These are phyloP conservation scores for Rhynchopsitta pachyrhyncha DNA, from an alignment of 2,113 vertebrate genomes.

Conservation along the genomic window DNA sequence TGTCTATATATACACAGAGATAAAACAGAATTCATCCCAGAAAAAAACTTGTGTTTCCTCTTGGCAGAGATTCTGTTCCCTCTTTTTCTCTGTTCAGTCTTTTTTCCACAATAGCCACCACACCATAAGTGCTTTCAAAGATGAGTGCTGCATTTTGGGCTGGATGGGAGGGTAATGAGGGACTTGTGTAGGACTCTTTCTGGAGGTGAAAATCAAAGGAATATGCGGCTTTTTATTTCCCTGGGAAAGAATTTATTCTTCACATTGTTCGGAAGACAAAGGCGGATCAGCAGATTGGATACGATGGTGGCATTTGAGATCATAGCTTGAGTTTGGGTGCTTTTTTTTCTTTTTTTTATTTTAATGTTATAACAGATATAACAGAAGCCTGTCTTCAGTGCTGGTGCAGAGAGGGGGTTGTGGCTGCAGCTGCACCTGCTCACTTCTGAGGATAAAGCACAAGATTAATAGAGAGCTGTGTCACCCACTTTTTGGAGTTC, in stretches of 20 bases:
- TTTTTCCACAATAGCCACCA: not conserved
- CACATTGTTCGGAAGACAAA: not conserved
- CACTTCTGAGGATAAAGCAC: not conserved
- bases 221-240: not conserved
- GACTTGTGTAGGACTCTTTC: not conserved
- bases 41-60: not conserved
- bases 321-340: not conserved
- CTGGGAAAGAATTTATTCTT: not conserved
- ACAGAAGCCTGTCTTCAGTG: not conserved
- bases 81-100: not conserved
- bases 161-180: not conserved
- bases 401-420: not conserved
- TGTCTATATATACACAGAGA: not conserved
- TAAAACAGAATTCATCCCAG: not conserved
- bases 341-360: not conserved
- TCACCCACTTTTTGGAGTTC: not conserved
- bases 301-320: not conserved
- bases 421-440: not conserved
- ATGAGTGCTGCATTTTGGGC: not conserved
- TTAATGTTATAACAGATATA: no score
- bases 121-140: accelerated
- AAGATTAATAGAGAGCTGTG: not conserved
- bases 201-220: not conserved
- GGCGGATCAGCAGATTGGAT: not conserved
- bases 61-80: not conserved